Evolutionary conservation across 2,797 vertebrate species (phyloP).

Genomic region (Chelon labrosus): DNA sequence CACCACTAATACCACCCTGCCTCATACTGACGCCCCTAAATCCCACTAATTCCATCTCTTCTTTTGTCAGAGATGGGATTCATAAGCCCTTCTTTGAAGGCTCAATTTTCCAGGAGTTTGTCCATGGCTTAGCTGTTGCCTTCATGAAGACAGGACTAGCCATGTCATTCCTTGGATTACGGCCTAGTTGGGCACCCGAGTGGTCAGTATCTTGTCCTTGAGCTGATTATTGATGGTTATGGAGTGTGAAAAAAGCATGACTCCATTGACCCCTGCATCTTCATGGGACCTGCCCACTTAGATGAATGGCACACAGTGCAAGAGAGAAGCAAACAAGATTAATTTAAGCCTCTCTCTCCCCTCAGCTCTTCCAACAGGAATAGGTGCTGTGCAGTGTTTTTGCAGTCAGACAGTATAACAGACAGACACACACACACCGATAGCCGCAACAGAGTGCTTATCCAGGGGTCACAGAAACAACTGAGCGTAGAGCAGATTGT

Average conservation of each 20-base stretch:
- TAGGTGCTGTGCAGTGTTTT: constrained; percentile 53
- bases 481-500: constrained; percentile 58
- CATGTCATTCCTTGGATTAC: constrained; percentile 52
- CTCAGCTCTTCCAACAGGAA: constrained; percentile 21
- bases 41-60: constrained; percentile 81
- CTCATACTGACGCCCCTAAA: constrained; percentile 71
- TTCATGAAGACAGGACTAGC: constrained; percentile 45
- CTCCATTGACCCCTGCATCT: constrained; percentile 51
- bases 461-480: constrained; percentile 63
- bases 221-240: constrained; percentile 63
- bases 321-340: constrained; percentile 33
- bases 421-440: constrained; percentile 11
- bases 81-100: constrained; percentile 78
- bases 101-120: constrained; percentile 81
- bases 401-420: constrained; percentile 41
- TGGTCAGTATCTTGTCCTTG: constrained; percentile 46
- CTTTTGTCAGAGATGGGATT: constrained; percentile 81
- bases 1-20: constrained; percentile 69
- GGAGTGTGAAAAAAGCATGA: constrained; percentile 38
- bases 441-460: constrained; percentile 35
- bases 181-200: constrained; percentile 37
- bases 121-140: constrained; percentile 65
- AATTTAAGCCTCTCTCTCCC: constrained; percentile 13
- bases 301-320: constrained; percentile 19
- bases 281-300: constrained; percentile 24